Evolutionary conservation across 23 tunicate genomes (phyloP).

Genomic region (Halocynthia aurantium): DNA sequence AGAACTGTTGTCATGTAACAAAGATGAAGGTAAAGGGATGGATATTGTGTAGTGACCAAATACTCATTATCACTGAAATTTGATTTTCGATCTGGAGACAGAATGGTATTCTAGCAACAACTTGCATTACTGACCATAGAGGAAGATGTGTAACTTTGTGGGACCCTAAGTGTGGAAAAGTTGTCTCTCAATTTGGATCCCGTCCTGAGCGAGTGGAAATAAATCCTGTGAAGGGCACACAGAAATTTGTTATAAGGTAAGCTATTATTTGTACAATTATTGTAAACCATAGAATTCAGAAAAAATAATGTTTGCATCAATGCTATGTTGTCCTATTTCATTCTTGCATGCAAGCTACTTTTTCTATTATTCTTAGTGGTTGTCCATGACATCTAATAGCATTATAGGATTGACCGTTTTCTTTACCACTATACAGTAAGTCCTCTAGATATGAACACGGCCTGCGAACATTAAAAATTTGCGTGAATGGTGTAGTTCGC

Average conservation of each 20-base stretch:
- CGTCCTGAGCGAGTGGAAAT: constrained; percentile 66
- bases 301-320: constrained; percentile 1
- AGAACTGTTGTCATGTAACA: constrained; percentile 73
- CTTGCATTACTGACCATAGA: constrained; percentile 57
- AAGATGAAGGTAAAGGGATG: constrained; percentile 20
- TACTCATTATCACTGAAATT: background rate
- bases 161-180: constrained; percentile 70
- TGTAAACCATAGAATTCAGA: background rate
- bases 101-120: constrained; percentile 71
- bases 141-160: constrained; percentile 66
- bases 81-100: background rate
- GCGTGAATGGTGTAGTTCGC: no score
- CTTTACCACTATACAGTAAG: no score
- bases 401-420: no score
- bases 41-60: no score
- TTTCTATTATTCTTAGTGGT: no score
- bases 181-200: constrained; percentile 69
- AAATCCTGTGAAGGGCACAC: constrained; percentile 68
- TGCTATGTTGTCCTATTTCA: background rate
- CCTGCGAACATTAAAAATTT: no score
- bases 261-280: background rate
- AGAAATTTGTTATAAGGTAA: constrained; percentile 61
- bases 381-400: no score
- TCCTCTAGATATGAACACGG: no score
- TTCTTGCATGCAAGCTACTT: no score